Evolutionary conservation across 2,797 vertebrate species (phyloP).

Genomic region (Sebastes minor): DNA sequence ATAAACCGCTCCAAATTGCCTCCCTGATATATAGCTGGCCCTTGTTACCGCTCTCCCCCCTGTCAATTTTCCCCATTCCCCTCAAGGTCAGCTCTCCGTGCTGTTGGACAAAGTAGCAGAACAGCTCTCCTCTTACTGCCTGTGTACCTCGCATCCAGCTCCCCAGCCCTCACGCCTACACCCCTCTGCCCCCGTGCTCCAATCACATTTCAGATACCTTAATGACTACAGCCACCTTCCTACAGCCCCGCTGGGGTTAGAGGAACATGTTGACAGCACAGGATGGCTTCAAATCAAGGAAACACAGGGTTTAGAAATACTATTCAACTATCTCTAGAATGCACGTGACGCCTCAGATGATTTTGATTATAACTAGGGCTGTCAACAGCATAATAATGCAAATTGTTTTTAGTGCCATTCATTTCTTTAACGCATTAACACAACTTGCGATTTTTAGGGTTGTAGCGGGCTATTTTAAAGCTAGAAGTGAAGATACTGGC

Average conservation of each 20-base stretch:
- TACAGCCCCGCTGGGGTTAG: conserved; percentile 43
- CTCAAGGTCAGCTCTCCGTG: conserved; percentile 80
- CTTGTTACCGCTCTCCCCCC: conserved; percentile 76
- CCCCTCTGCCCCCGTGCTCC: conserved; percentile 29
- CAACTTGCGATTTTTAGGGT: too few species aligned
- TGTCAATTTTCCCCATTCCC: conserved; percentile 79
- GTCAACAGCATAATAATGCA: not conserved
- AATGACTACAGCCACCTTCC: conserved; percentile 62
- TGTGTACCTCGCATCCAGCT: conserved; percentile 42
- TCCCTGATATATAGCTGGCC: conserved; percentile 82
- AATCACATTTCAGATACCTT: conserved; percentile 48
- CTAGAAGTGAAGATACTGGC: too few species aligned
- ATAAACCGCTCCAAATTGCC: conserved; percentile 85
- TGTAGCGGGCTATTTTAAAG: too few species aligned
- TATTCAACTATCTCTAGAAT: not conserved
- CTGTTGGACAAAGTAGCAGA: conserved; percentile 74
- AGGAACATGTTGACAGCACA: conserved; percentile 45
- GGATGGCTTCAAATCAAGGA: conserved; percentile 52
- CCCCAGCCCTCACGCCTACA: conserved; percentile 1
- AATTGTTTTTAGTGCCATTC: accelerated
- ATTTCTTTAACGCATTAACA: too few species aligned
- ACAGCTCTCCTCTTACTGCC: conserved; percentile 59
- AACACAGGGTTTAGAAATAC: conserved; percentile 28
- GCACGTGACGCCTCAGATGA: not conserved
- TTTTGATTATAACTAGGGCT: not conserved